A percentile compares a stretch with the other conserved stretches of the same genome.
Evolutionary conservation across 2,888 invertebrate species (phyloP).

Genomic region (Choreutis nemorana): DNA sequence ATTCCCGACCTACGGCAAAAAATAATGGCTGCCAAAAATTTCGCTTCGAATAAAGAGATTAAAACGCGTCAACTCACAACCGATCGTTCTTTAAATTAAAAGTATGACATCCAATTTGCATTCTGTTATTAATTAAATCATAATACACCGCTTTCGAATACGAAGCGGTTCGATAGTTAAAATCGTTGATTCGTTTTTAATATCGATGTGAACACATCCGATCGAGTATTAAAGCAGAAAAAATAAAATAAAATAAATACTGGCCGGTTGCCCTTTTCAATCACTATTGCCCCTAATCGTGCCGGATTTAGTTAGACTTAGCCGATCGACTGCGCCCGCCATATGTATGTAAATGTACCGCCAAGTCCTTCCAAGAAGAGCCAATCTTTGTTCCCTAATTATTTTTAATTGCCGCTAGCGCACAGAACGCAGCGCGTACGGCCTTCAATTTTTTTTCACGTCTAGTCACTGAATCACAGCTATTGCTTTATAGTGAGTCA

Average conservation of each 20-base stretch:
- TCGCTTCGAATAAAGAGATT: no score
- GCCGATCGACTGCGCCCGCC: constrained; percentile 21
- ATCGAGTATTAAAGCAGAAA: neutral
- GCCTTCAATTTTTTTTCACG: constrained; percentile 61
- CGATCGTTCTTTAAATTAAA: neutral
- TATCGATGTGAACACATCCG: no score
- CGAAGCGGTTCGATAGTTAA: no score
- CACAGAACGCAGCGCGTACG: constrained; percentile 39
- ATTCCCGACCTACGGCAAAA: constrained; percentile 5
- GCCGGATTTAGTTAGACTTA: constrained; percentile 44
- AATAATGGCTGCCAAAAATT: no score
- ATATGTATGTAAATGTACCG: constrained; percentile 60
- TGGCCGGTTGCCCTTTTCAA: constrained; percentile 49
- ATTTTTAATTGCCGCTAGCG: constrained; percentile 64
- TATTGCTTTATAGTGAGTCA: constrained; percentile 48
- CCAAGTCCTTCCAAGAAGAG: constrained; percentile 55
- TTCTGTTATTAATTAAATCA: constrained; percentile 1
- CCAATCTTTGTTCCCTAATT: constrained; percentile 59
- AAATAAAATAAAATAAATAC: constrained; percentile 23
- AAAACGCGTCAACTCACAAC: no score
- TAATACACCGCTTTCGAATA: no score
- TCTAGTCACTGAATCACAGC: constrained; percentile 52
- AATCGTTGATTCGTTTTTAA: no score
- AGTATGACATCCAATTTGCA: neutral
- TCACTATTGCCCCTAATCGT: constrained; percentile 62